These are phyloP conservation scores for Thyatira batis DNA, from an alignment of 2,888 invertebrate genomes.

Conservation along the genomic window DNA sequence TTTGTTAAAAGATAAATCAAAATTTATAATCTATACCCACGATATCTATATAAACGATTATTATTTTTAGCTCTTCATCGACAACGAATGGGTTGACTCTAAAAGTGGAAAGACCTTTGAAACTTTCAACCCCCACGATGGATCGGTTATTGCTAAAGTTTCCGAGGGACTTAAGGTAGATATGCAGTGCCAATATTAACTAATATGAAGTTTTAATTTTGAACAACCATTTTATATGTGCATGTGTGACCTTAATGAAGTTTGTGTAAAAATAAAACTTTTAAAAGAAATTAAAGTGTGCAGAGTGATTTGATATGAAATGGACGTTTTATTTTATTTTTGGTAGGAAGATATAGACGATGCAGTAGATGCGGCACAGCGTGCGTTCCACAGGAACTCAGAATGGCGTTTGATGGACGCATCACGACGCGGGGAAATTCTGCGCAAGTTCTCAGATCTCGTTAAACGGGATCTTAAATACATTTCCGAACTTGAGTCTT, in stretches of 20 bases:
- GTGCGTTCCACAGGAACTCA: constrained; percentile 86
- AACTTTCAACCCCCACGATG: constrained; percentile 89
- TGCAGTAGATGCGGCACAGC: constrained; percentile 88
- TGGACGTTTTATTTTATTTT: not conserved
- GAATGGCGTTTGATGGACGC: constrained; percentile 92
- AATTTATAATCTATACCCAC: no score
- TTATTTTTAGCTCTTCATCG: constrained; percentile 54
- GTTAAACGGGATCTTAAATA: constrained; percentile 88
- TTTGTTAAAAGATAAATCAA: no score
- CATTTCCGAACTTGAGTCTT: constrained; percentile 91
- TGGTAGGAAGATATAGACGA: constrained; percentile 86
- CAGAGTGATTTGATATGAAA: no score
- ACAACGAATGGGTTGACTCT: constrained; percentile 84
- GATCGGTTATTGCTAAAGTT: constrained; percentile 87
- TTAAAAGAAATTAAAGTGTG: no score
- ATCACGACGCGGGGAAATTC: constrained; percentile 86
- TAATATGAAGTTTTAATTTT: no score
- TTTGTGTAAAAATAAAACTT: no score
- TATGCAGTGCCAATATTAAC: no score
- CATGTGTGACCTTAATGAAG: no score
- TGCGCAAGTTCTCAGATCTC: constrained; percentile 89
- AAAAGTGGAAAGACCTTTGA: constrained; percentile 91
- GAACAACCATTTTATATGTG: no score
- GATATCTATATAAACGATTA: no score
- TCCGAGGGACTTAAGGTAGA: constrained; percentile 91